phyloP scores from a whole-genome alignment of 2,888 invertebrate species.

The Pristionchus arcanus region DNA sequence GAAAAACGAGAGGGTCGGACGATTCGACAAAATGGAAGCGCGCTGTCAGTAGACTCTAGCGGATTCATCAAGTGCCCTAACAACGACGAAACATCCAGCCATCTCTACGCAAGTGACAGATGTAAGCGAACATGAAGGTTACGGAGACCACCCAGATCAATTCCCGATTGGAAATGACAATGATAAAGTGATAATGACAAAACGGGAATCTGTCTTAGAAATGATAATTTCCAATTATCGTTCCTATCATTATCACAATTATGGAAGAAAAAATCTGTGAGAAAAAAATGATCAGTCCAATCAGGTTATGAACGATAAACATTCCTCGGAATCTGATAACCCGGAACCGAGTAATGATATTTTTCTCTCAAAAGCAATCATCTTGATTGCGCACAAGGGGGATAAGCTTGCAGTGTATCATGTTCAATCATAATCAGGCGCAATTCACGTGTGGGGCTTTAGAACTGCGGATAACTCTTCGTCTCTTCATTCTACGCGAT shows the following conservation, averaged over 20 bases:
- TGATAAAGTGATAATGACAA: no score
- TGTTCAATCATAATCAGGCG: background rate
- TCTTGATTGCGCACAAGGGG: background rate
- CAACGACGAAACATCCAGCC: background rate
- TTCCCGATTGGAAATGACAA: no score
- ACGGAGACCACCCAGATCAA: no score
- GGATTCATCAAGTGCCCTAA: conserved; percentile 12
- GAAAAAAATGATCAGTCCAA: no score
- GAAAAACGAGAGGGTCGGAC: no score
- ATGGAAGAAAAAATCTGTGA: no score
- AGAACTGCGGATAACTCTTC: background rate
- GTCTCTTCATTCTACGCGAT: background rate
- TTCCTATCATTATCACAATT: no score
- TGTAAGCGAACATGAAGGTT: background rate
- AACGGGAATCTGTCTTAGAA: no score
- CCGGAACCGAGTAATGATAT: background rate
- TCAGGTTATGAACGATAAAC: no score
- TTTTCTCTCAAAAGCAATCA: background rate
- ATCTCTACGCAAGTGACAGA: background rate
- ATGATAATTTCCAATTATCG: no score
- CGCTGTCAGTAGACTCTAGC: background rate
- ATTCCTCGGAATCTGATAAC: no score
- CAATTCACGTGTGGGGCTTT: background rate
- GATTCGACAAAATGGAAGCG: no score
- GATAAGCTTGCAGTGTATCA: background rate